These are phyloP conservation scores for Muntiacus muntjak DNA, from an alignment of 2,113 vertebrate species.

Conservation along the genomic window DNA sequence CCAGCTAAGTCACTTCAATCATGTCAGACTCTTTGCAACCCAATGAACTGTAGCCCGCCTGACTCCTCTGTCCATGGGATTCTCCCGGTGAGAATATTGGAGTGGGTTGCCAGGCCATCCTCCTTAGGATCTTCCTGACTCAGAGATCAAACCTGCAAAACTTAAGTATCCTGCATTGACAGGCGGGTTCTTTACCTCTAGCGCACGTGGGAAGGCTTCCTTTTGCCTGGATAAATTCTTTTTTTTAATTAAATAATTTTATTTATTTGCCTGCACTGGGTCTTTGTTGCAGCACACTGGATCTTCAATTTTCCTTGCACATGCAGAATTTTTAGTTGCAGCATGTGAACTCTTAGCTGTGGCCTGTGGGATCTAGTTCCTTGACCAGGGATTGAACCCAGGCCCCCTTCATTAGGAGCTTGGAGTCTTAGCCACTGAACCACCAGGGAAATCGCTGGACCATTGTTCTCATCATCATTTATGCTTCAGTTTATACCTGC, in stretches of 20 bases:
- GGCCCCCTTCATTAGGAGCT: neutral
- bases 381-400: neutral
- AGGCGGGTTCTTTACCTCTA: too few relatives aligned
- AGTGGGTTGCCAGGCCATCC: too few relatives aligned
- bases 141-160: too few relatives aligned
- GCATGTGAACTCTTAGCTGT: neutral
- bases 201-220: too few relatives aligned
- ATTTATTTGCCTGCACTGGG: neutral
- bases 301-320: neutral
- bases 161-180: too few relatives aligned
- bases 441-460: neutral
- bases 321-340: neutral
- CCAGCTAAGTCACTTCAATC: too few relatives aligned
- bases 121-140: too few relatives aligned
- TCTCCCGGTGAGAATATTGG: too few relatives aligned
- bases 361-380: neutral
- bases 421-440: neutral
- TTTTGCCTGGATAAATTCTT: neutral
- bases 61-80: too few relatives aligned
- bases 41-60: too few relatives aligned
- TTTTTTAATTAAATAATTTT: neutral
- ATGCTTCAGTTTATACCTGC: neutral
- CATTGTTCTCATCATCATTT: too few relatives aligned
- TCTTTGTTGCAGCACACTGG: neutral
- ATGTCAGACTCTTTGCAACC: too few relatives aligned